These are phyloP conservation scores for Aelia acuminata DNA, from an alignment of 2,888 invertebrate genomes.

Conservation along the genomic window DNA sequence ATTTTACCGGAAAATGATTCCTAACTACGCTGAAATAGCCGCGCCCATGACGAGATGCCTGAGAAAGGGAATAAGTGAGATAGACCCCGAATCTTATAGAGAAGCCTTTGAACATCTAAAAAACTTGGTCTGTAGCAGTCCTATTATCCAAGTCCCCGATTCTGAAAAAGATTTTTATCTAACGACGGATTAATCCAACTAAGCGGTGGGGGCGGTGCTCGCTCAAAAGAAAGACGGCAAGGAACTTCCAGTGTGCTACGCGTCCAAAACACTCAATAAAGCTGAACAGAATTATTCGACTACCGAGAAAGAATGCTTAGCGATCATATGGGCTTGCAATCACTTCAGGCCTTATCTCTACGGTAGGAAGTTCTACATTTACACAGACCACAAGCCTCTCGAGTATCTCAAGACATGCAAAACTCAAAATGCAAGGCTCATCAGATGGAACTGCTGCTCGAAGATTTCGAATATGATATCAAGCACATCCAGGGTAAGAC, in stretches of 20 bases:
- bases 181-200: too few species aligned
- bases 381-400: conserved; percentile 28
- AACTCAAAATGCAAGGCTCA: neutral
- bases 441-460: conserved; percentile 3
- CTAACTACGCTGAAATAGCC: too few species aligned
- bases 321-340: neutral
- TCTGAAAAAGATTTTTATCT: too few species aligned
- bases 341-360: conserved; percentile 9
- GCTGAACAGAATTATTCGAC: conserved; percentile 66
- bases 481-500: neutral
- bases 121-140: too few species aligned
- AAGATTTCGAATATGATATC: conserved; percentile 24
- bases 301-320: conserved; percentile 12
- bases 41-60: too few species aligned
- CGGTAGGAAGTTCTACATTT: neutral
- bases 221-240: too few species aligned
- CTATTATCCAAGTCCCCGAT: too few species aligned
- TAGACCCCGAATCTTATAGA: too few species aligned
- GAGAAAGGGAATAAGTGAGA: too few species aligned
- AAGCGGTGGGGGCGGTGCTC: too few species aligned
- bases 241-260: conserved; percentile 67
- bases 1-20: too few species aligned
- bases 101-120: too few species aligned
- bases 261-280: conserved; percentile 67
- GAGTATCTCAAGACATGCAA: conserved; percentile 8